These are phyloP conservation scores for Drosophila paulistorum DNA, from an alignment of 1,140 invertebrate genomes.

Conservation along the genomic window DNA sequence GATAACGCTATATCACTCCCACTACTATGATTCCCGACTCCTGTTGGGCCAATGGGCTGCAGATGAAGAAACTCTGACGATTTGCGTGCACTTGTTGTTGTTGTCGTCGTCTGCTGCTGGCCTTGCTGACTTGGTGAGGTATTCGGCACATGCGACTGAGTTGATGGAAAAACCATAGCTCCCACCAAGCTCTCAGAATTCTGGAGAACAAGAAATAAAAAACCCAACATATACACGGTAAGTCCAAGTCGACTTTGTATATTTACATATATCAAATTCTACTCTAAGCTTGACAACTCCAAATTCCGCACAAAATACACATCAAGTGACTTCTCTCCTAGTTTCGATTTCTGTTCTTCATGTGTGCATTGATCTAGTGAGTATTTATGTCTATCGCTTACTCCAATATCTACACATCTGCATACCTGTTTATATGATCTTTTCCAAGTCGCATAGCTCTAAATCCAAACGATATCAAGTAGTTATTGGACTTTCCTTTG, in stretches of 20 bases:
- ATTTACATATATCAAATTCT: background rate
- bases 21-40: constrained; percentile 32
- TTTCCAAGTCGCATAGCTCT: too few species aligned
- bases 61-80: constrained; percentile 65
- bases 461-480: too few species aligned
- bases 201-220: constrained; percentile 82
- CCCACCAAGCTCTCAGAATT: constrained; percentile 87
- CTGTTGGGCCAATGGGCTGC: constrained; percentile 40
- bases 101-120: constrained; percentile 10
- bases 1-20: constrained; percentile 42
- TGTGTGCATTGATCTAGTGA: background rate
- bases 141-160: constrained; percentile 85
- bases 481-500: too few species aligned
- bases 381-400: constrained; percentile 1
- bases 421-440: background rate
- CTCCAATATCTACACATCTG: background rate
- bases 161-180: constrained; percentile 89
- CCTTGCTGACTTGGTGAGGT: constrained; percentile 64
- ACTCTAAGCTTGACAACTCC: background rate
- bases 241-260: background rate
- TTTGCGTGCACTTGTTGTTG: constrained; percentile 52
- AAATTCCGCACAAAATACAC: background rate
- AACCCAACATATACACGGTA: background rate
- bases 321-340: background rate
- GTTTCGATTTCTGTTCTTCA: background rate